phyloP scores from a whole-genome alignment of 2,888 invertebrate species.

The Metopia argyrocephala region DNA sequence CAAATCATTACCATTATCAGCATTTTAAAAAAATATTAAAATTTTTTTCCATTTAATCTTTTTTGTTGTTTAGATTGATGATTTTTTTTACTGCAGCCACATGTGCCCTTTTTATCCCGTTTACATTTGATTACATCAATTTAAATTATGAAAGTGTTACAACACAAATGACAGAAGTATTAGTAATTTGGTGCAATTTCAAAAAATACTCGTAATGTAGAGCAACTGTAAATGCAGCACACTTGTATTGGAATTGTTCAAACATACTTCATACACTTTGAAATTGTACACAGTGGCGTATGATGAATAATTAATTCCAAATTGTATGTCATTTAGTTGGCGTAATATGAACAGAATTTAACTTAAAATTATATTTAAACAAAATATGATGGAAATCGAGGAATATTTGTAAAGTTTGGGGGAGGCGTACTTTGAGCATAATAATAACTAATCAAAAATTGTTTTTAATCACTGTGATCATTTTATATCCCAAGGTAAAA shows the following conservation, averaged over 20 bases:
- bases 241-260: neutral
- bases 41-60: constrained; percentile 9
- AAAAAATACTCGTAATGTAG: neutral
- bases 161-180: constrained; percentile 11
- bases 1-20: neutral
- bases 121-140: neutral
- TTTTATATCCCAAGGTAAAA: too few relatives aligned
- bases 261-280: neutral
- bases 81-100: neutral
- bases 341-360: neutral
- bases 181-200: constrained; percentile 4
- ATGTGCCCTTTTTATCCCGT: neutral
- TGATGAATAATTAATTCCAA: neutral
- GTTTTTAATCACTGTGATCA: too few relatives aligned
- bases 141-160: constrained; percentile 8
- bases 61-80: neutral
- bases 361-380: neutral
- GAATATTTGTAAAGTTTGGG: too few relatives aligned
- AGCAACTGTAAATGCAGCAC: constrained; percentile 1
- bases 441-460: too few relatives aligned
- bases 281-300: neutral
- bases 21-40: neutral
- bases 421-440: too few relatives aligned
- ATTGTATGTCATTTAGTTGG: neutral
- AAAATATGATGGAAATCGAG: too few relatives aligned